Evolutionary conservation across 2,888 invertebrate species (phyloP).

Genomic region (Cyclophora punctaria): DNA sequence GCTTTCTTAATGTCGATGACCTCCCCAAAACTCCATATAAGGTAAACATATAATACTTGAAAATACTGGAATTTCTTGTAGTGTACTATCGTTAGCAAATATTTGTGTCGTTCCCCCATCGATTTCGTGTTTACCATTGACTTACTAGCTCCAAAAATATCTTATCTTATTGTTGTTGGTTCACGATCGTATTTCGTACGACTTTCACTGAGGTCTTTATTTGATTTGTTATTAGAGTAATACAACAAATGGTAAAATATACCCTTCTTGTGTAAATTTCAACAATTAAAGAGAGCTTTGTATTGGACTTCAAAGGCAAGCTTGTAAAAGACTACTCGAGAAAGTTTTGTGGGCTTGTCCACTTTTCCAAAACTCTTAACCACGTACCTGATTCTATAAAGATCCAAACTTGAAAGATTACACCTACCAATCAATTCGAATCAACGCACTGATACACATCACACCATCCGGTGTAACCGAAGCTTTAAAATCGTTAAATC

Average conservation of each 20-base stretch:
- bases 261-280: no score
- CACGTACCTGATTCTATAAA: no score
- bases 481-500: conserved; percentile 24
- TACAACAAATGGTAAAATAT: no score
- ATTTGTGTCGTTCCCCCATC: conserved; percentile 31
- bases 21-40: conserved; percentile 22
- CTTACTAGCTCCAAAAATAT: conserved; percentile 27
- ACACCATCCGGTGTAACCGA: conserved; percentile 25
- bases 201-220: conserved; percentile 9
- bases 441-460: conserved; percentile 4
- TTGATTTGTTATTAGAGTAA: not conserved
- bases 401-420: not conserved
- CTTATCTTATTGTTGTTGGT: conserved; percentile 37
- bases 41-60: conserved; percentile 5
- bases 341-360: no score
- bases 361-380: no score
- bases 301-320: no score
- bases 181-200: conserved; percentile 25
- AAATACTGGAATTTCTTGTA: conserved; percentile 15
- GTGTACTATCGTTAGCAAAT: conserved; percentile 39
- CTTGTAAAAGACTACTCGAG: no score
- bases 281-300: no score
- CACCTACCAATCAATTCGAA: not conserved
- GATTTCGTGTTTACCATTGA: conserved; percentile 40
- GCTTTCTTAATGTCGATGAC: conserved; percentile 27